phyloP scores from a whole-genome alignment of 2,888 invertebrate genomes.

The Ophonus ardosiacus region DNA sequence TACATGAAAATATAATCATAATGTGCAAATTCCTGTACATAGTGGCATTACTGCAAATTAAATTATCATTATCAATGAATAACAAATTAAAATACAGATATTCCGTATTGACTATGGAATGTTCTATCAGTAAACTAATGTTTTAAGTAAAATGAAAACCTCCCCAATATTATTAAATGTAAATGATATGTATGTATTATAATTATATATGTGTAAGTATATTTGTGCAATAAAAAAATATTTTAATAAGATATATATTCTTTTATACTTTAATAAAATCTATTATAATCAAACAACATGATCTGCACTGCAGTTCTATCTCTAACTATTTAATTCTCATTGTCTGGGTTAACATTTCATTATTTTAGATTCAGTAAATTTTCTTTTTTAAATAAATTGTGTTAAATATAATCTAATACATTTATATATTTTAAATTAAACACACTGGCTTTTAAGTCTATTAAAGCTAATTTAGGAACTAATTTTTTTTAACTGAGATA shows the following conservation, averaged over 20 bases:
- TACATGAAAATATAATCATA: neutral
- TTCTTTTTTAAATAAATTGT: neutral
- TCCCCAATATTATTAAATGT: conserved; percentile 17
- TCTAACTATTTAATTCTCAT: conserved; percentile 32
- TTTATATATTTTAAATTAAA: neutral
- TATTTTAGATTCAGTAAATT: conserved; percentile 13
- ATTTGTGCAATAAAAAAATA: conserved; percentile 49
- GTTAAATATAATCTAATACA: neutral
- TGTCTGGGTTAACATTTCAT: neutral
- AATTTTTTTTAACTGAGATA: neutral
- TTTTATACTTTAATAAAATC: conserved; percentile 34
- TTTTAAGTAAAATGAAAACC: conserved; percentile 16
- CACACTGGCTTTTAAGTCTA: neutral
- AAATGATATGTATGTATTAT: conserved; percentile 46
- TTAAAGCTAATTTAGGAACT: neutral
- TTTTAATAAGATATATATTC: conserved; percentile 43
- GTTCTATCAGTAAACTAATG: neutral
- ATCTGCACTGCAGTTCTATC: conserved; percentile 26
- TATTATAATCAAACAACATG: conserved; percentile 21
- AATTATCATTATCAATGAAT: too few relatives aligned
- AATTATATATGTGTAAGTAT: conserved; percentile 43
- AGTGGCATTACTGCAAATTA: too few relatives aligned
- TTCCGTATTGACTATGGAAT: neutral
- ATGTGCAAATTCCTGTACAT: neutral
- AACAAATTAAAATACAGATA: too few relatives aligned